Evolutionary conservation across 2,113 vertebrate species (phyloP), one percentile per base, ranked within the genome.

Genomic region (Nanger granti): DNA sequence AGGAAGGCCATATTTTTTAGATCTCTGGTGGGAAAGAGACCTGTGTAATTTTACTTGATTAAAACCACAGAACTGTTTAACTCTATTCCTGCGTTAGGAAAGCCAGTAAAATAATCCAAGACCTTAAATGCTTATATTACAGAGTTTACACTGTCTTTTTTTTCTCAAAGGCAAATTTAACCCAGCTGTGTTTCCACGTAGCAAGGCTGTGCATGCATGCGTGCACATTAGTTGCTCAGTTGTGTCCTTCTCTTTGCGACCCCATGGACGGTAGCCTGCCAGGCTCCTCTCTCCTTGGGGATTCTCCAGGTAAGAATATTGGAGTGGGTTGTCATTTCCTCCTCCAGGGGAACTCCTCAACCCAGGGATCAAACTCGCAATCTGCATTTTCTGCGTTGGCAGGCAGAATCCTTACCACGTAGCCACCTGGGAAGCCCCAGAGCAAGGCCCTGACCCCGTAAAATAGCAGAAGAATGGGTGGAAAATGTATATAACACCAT

Each of bases 81-180:
- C 69, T 84, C 0, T 7, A 29, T 87, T 57, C 55, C 92, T 85
- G 93, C 59, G 95, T 95, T 97, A 98, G 92, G 84, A 95, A 22
- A 84, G 85, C 57, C 80, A 94, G 10, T 87, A 57, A 98, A 98
- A 98, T 87, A 97, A 88, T 90, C 94, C 83, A 94, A 47, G 87
- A 97, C n/a, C 85, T 95, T 93, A 94, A 8, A 92, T 93, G 92
- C 55, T 98, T 97, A 57, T 94, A 86, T 96, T 87, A 97, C 34
- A 93, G 90, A 96, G 22, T 76, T 97, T 95, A 93, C 92, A 41
- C 88, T 95, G 89, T 97, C 93, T 97, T 66, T 41, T 4, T 89
- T 97, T 94, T 82, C 92, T 18, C 0, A 73, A 60, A 88, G 66
- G 79, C n/a, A 98, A 97, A 98, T 96, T 64, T 94, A 97, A 92